These are phyloP conservation scores for Spongia lamella DNA, from an alignment of 37 sponge, comb jelly and placozoan genomes.

Conservation along the genomic window DNA sequence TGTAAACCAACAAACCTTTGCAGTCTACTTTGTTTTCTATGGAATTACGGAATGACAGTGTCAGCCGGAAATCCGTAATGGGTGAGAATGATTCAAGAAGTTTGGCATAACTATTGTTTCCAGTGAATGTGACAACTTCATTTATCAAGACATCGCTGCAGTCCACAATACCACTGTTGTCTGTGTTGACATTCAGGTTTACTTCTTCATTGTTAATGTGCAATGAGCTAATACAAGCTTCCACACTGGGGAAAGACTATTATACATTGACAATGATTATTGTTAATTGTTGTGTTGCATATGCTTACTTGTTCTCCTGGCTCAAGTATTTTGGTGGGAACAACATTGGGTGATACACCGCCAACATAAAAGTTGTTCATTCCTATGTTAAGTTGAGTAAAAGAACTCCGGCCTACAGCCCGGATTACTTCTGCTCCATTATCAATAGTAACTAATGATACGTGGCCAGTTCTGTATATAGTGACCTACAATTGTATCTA, in stretches of 20 bases:
- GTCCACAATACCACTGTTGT: no score
- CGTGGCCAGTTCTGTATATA: no score
- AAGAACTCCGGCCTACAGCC: conserved; percentile 19
- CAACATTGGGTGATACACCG: conserved; percentile 27
- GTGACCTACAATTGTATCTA: no score
- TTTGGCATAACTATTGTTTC: conserved; percentile 18
- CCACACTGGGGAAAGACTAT: conserved; percentile 17
- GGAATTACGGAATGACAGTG: conserved; percentile 43
- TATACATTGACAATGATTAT: no score
- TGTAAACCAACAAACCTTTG: conserved; percentile 56
- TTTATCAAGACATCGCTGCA: no score
- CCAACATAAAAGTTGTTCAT: conserved; percentile 42
- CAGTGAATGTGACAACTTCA: no score
- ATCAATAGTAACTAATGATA: no score
- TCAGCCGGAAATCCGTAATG: background rate
- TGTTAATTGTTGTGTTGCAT: background rate
- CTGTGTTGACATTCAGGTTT: conserved; percentile 3
- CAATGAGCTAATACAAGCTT: conserved; percentile 35
- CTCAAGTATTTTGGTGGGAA: conserved; percentile 10
- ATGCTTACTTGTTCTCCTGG: background rate
- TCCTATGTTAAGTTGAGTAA: conserved; percentile 37
- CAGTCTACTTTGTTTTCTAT: conserved; percentile 11
- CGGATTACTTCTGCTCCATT: no score
- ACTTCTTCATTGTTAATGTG: conserved; percentile 11
- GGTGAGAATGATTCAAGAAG: conserved; percentile 21